These are phyloP conservation scores for Notodonta dromedarius DNA, from an alignment of 2,888 invertebrate genomes.

Conservation along the genomic window DNA sequence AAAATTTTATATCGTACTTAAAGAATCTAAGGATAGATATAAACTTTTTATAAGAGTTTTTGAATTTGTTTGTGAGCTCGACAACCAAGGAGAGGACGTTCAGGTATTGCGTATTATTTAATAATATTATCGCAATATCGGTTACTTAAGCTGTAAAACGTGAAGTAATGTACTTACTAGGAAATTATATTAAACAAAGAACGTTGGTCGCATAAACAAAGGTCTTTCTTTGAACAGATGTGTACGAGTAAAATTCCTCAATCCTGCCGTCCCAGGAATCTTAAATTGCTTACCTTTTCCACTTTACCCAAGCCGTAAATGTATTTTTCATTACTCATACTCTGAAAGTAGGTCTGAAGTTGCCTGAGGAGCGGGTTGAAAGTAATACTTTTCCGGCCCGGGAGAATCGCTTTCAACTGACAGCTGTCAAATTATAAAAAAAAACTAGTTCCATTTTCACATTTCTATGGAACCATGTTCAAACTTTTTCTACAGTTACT, in stretches of 20 bases:
- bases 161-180: too few relatives aligned
- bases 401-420: too few relatives aligned
- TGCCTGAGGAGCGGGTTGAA: too few relatives aligned
- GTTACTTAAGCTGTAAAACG: too few relatives aligned
- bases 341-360: too few relatives aligned
- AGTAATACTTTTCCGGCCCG: too few relatives aligned
- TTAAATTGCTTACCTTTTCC: not conserved
- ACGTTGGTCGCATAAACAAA: not conserved
- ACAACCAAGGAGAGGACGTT: not conserved
- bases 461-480: too few relatives aligned
- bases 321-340: too few relatives aligned
- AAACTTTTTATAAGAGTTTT: not conserved
- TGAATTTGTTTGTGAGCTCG: not conserved
- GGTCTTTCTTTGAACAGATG: not conserved
- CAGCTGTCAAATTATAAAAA: too few relatives aligned
- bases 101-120: not conserved
- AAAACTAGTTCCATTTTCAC: too few relatives aligned
- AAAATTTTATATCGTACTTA: constrained; percentile 1
- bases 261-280: not conserved
- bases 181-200: not conserved
- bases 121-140: not conserved
- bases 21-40: not conserved
- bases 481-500: too few relatives aligned
- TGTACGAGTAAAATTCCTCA: not conserved
- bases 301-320: not conserved